Evolutionary conservation across 2,113 vertebrate genomes (phyloP).

Genomic region (Engystomops pustulosus): DNA sequence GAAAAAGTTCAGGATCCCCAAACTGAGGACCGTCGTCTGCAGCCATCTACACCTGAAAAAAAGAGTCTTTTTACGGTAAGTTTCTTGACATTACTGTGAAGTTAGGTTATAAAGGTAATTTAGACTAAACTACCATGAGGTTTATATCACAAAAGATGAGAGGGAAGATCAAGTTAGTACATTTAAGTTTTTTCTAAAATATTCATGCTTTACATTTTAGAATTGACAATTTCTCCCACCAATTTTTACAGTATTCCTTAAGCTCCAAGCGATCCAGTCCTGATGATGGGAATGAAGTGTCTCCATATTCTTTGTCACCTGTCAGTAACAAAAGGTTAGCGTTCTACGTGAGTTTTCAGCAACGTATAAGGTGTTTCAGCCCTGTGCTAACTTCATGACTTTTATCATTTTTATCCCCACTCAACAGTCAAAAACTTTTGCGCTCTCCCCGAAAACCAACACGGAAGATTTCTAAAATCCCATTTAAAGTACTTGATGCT

Average conservation of each 20-base stretch:
- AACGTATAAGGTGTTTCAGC: background rate
- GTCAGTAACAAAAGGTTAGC: slow-evolving; percentile 94
- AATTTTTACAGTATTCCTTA: slow-evolving; percentile 92
- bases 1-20: slow-evolving; percentile 98
- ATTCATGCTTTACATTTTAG: too few species aligned
- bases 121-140: too few species aligned
- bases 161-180: too few species aligned
- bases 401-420: background rate
- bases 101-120: too few species aligned
- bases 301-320: slow-evolving; percentile 94
- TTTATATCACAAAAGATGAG: too few species aligned
- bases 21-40: slow-evolving; percentile 91
- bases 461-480: slow-evolving; percentile 98
- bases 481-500: slow-evolving; percentile 96
- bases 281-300: slow-evolving; percentile 93
- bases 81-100: background rate
- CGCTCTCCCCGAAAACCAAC: slow-evolving; percentile 96
- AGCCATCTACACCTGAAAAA: slow-evolving; percentile 91
- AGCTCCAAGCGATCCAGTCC: slow-evolving; percentile 91
- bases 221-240: too few species aligned
- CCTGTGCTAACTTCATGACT: background rate
- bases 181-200: too few species aligned
- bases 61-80: slow-evolving; percentile 94
- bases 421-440: slow-evolving; percentile 88
- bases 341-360: too few species aligned